phyloP scores from a whole-genome alignment of 2,888 invertebrate genomes.

The Mesochorus sp. region DNA sequence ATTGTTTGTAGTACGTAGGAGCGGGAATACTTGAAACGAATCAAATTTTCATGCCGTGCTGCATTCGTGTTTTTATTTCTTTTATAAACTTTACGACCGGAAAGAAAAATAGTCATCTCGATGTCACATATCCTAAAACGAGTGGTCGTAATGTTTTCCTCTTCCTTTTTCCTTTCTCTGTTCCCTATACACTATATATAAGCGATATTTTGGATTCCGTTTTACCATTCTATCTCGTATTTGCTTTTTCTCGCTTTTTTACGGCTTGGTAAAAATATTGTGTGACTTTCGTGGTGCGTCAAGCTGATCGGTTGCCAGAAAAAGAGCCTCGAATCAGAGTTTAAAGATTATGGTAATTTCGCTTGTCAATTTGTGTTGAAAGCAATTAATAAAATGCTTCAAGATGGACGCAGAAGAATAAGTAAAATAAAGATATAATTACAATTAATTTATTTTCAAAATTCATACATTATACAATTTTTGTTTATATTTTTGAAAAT shows the following conservation, averaged over 20 bases:
- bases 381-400: too few species aligned
- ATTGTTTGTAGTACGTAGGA: conserved; percentile 8
- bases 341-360: too few species aligned
- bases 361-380: too few species aligned
- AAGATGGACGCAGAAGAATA: background rate
- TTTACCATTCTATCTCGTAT: conserved; percentile 24
- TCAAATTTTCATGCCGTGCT: conserved; percentile 41
- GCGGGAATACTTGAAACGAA: conserved; percentile 5
- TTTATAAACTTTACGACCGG: conserved; percentile 30
- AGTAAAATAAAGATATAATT: background rate
- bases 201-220: background rate
- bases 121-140: conserved; percentile 48
- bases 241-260: conserved; percentile 19
- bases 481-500: too few species aligned
- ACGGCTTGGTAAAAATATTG: conserved; percentile 29
- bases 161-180: conserved; percentile 8
- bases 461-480: too few species aligned
- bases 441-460: too few species aligned
- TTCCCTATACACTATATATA: background rate
- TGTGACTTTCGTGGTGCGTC: conserved; percentile 16
- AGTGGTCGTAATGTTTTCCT: conserved; percentile 40
- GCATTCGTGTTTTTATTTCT: conserved; percentile 9
- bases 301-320: conserved; percentile 48
- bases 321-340: too few species aligned
- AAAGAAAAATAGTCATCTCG: conserved; percentile 25